phyloP scores from a whole-genome alignment of 1,140 invertebrate species.

The Tribolium madens region DNA sequence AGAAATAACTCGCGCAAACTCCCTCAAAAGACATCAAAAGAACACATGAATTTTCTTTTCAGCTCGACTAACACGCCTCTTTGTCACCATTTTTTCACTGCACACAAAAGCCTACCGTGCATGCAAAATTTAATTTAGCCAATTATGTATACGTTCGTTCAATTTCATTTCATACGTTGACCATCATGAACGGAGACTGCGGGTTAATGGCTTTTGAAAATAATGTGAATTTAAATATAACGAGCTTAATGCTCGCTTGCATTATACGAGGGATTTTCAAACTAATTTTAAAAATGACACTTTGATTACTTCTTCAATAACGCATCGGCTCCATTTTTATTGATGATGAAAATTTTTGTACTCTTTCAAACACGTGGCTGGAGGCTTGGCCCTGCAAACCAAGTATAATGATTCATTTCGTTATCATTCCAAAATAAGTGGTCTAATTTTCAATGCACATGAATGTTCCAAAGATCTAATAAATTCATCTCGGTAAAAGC shows the following conservation, averaged over 20 bases:
- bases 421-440: neutral
- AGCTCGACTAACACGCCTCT: slow-evolving; percentile 16
- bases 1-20: slow-evolving; percentile 6
- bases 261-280: slow-evolving; percentile 14
- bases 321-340: slow-evolving; percentile 7
- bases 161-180: slow-evolving; percentile 14
- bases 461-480: neutral
- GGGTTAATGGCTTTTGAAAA: slow-evolving; percentile 30
- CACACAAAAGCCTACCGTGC: neutral
- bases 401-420: neutral
- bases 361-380: neutral
- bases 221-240: slow-evolving; percentile 33
- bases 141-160: slow-evolving; percentile 8
- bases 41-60: neutral
- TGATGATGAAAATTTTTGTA: slow-evolving; percentile 18
- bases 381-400: neutral
- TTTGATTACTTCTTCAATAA: slow-evolving; percentile 33
- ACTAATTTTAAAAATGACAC: slow-evolving; percentile 31
- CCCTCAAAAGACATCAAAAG: slow-evolving; percentile 22
- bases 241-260: slow-evolving; percentile 23
- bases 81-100: slow-evolving; percentile 3
- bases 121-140: slow-evolving; percentile 22
- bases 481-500: neutral
- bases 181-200: slow-evolving; percentile 3
- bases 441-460: neutral